phyloP scores from a whole-genome alignment of 2,113 vertebrate genomes.

The Gobiocypris rarus region DNA sequence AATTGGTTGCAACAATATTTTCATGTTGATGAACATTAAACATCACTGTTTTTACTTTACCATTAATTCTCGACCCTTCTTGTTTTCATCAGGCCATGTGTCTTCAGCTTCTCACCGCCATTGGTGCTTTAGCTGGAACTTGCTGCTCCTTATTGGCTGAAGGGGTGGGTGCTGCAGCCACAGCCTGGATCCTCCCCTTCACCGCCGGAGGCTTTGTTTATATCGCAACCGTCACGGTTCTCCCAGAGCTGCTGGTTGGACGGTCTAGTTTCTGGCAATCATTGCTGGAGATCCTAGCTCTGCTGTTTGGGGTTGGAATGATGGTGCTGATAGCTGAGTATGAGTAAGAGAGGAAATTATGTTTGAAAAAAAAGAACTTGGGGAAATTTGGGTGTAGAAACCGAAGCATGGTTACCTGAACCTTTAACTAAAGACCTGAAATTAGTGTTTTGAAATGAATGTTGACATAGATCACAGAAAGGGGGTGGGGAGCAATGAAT shows the following conservation, averaged over 20 bases:
- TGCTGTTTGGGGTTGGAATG: constrained; percentile 87
- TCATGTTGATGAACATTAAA: no score
- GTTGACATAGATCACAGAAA: neutral
- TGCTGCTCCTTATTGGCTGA: constrained; percentile 87
- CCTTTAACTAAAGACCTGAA: neutral
- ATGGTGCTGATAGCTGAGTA: constrained; percentile 90
- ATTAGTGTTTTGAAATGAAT: neutral
- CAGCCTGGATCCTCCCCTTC: constrained; percentile 90
- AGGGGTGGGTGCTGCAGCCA: constrained; percentile 82
- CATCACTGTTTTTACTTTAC: no score
- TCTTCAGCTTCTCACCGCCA: constrained; percentile 87
- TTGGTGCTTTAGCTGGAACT: constrained; percentile 87
- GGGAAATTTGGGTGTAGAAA: no score
- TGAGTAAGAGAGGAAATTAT: constrained; percentile 72
- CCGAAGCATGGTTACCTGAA: neutral
- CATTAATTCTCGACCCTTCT: no score
- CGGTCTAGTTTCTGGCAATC: constrained; percentile 83
- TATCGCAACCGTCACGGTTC: constrained; percentile 89
- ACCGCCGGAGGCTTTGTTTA: constrained; percentile 93
- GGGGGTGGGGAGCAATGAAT: neutral
- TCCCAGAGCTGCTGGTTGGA: constrained; percentile 87
- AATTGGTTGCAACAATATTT: no score
- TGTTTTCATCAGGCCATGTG: constrained; percentile 82
- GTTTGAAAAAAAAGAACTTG: neutral
- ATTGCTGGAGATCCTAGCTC: constrained; percentile 83